Evolutionary conservation across 2,113 vertebrate species (phyloP).

Genomic region (Neotoma lepida): DNA sequence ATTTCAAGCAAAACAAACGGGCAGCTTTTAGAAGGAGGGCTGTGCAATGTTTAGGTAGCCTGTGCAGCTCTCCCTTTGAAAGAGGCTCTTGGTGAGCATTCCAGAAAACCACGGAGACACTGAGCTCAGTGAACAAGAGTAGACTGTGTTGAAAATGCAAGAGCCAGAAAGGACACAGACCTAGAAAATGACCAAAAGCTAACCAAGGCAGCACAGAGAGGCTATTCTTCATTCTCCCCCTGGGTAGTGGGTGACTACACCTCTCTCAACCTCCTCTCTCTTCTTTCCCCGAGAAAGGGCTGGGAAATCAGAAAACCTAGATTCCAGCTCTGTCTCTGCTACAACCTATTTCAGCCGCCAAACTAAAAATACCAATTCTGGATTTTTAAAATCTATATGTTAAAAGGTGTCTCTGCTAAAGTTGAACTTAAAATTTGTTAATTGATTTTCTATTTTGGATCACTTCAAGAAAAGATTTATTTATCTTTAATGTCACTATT

Average conservation of each 20-base stretch:
- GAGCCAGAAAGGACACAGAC: slow-evolving; percentile 73
- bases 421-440: slow-evolving; percentile 15
- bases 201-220: slow-evolving; percentile 62
- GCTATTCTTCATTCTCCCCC: slow-evolving; percentile 66
- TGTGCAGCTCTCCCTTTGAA: slow-evolving; percentile 18
- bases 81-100: slow-evolving; percentile 46
- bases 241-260: not conserved
- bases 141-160: slow-evolving; percentile 54
- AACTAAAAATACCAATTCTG: not conserved
- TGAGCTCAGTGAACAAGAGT: slow-evolving; percentile 53
- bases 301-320: slow-evolving; percentile 15
- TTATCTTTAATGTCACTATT: slow-evolving; percentile 2
- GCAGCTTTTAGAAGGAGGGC: slow-evolving; percentile 43
- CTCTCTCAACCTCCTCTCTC: not conserved
- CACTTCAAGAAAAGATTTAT: slow-evolving; percentile 11
- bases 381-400: not conserved
- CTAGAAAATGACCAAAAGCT: slow-evolving; percentile 65
- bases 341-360: not conserved
- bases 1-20: slow-evolving; percentile 37
- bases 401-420: not conserved
- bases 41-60: not conserved
- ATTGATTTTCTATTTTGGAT: not conserved
- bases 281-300: not conserved
- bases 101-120: slow-evolving; percentile 62
- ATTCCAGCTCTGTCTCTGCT: not conserved